Evolutionary conservation across 2,888 invertebrate species (phyloP).

Genomic region (Caenorhabditis panamensis): DNA sequence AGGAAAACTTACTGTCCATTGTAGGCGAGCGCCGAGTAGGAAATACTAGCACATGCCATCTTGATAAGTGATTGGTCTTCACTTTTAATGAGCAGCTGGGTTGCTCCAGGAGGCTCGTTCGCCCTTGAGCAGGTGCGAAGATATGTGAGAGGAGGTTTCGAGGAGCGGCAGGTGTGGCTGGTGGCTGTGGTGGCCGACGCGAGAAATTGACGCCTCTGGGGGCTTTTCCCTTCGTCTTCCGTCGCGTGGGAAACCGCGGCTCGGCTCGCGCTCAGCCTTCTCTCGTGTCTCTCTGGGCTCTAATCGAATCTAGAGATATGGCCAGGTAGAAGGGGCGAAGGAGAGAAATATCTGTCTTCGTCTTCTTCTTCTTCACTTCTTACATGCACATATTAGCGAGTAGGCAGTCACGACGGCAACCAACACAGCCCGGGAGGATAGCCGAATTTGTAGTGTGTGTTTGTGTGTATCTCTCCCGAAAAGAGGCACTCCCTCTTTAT

Average conservation of each 20-base stretch:
- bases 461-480: not conserved
- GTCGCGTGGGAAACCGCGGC: conserved; percentile 65
- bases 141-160: conserved; percentile 16
- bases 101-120: conserved; percentile 14
- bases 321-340: conserved; percentile 3
- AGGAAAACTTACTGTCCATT: conserved; percentile 72
- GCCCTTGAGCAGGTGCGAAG: conserved; percentile 56
- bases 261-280: conserved; percentile 20
- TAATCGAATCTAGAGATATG: conserved; percentile 26
- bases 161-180: conserved; percentile 35
- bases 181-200: too few relatives aligned
- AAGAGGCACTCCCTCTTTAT: not conserved
- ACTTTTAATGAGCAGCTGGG: conserved; percentile 43
- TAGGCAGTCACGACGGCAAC: not conserved
- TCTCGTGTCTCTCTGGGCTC: not conserved
- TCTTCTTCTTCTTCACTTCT: not conserved
- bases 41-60: conserved; percentile 73
- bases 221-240: conserved; percentile 25
- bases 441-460: not conserved
- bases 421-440: too few relatives aligned
- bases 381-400: not conserved
- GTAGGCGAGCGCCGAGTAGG: conserved; percentile 70
- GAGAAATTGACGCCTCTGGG: conserved; percentile 57
- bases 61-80: not conserved
- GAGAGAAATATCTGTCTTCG: not conserved